phyloP scores from a whole-genome alignment of 2,888 invertebrate genomes.

The Philonicus albiceps region DNA sequence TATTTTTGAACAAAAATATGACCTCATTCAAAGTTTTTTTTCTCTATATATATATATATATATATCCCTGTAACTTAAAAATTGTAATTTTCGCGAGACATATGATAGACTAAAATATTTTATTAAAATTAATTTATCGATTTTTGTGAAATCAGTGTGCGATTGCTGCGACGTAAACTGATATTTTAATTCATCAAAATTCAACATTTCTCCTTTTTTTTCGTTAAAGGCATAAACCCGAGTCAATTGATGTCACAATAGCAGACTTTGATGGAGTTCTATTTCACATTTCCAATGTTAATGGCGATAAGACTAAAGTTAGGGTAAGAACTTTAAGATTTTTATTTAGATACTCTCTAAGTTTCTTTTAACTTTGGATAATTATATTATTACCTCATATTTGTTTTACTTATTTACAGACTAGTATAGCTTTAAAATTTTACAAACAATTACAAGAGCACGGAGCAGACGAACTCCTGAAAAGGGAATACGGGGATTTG shows the following conservation, averaged over 20 bases:
- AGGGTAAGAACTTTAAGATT: conserved; percentile 72
- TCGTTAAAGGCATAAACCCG: conserved; percentile 89
- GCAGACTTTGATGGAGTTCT: conserved; percentile 99
- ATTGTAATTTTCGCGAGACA: too few species aligned
- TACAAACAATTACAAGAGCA: conserved; percentile 98
- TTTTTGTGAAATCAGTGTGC: too few species aligned
- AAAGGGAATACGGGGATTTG: conserved; percentile 88
- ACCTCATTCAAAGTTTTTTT: too few species aligned
- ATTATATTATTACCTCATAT: neutral
- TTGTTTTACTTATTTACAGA: conserved; percentile 67
- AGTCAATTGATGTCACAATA: conserved; percentile 91
- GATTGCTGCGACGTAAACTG: too few species aligned
- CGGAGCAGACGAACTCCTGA: conserved; percentile 95
- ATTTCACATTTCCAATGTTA: conserved; percentile 97
- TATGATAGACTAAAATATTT: too few species aligned
- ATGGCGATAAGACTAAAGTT: conserved; percentile 96
- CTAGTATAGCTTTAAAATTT: conserved; percentile 98
- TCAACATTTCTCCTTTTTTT: conserved; percentile 42
- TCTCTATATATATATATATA: too few species aligned
- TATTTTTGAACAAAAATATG: too few species aligned
- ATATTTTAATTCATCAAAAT: neutral
- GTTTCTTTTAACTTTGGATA: neutral
- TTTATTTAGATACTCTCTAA: neutral
- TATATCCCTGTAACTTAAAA: too few species aligned
- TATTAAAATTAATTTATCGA: too few species aligned